Base-by-base conservation (phyloP, 2,797 vertebrate genomes). In the Gallinago stenura region DNA sequence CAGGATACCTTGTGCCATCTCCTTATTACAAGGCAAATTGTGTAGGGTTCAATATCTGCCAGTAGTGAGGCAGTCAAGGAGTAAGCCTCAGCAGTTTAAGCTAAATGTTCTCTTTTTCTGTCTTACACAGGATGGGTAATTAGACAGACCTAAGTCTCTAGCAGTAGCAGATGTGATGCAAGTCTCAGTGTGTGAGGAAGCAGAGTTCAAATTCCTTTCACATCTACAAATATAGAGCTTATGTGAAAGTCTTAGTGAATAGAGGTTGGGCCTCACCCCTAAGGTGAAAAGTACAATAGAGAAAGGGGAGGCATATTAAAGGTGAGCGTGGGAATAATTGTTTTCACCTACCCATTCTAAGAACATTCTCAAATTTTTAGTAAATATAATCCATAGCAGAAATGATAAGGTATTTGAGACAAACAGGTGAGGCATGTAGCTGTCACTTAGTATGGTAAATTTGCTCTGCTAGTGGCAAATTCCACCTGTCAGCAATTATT, bases 271-370 rank as follows among this genome's bases (percentile, higher is more conserved):
- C 28, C 22, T 68, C 13, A 65, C 12, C 15, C 28, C 22, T 46
- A 39, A 56, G n/a, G 41, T 10, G 10, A 14, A 70, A 87, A 35
- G 14, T 15, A 26, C 7, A 20, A 53, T 50, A 26, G 20, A 60
- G 54, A 19, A 81, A 57, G 20, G 19, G 10, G 12, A 73, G 8
- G n/a, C 15, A 15, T 12, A 21, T 48, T 33, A 62, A 87, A 45
- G 31, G 53, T 0, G 0, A 7, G 66, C 4, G 26, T 24, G 13
- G 9, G 18, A n/a, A 50, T 64, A 70, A 6, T 18, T 57, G 33
- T 56, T 94, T 87, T 76, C 43, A 11, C 37, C 50, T 39, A 24
- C 7, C 35, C 26, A 13, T 56, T 77, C 48, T 62, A 43, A 62
- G 70, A 60, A 61, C 33, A 45, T 35, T 72, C 37, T 70, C 57